A percentile compares a stretch with the other conserved stretches of the same genome.
Evolutionary conservation across 2,113 vertebrate species (phyloP).

Genomic region (Microtus ochrogaster): DNA sequence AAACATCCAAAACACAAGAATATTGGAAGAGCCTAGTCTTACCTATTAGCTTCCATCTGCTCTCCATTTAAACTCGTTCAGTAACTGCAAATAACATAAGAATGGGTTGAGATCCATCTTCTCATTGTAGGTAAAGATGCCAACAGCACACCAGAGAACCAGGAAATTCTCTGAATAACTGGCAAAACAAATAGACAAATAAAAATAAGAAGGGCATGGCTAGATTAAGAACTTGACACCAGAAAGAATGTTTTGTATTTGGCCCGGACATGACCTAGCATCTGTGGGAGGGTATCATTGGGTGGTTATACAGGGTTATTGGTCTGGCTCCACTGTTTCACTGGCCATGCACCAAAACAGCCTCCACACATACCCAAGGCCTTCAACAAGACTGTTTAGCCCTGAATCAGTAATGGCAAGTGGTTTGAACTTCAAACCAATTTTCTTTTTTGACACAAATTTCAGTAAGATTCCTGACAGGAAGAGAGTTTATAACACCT

Average conservation of each 20-base stretch:
- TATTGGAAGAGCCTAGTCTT: not conserved
- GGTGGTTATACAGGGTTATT: not conserved
- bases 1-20: not conserved
- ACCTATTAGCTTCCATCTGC: not conserved
- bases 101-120: not conserved
- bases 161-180: not conserved
- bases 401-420: conserved; percentile 26
- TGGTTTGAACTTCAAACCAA: not conserved
- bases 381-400: not conserved
- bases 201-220: not conserved
- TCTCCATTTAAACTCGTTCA: not conserved
- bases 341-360: not conserved
- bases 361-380: not conserved
- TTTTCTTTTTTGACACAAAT: not conserved
- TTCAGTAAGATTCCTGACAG: not conserved
- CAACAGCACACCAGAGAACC: not conserved
- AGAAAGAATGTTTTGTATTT: not conserved
- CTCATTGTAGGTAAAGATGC: not conserved
- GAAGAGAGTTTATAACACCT: conserved; percentile 19
- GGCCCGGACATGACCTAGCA: not conserved
- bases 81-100: not conserved
- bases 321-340: not conserved
- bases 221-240: not conserved
- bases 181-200: not conserved
- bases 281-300: not conserved